These are phyloP conservation scores for Lasioglossum villosulum DNA, from an alignment of 2,888 invertebrate genomes.

Conservation along the genomic window DNA sequence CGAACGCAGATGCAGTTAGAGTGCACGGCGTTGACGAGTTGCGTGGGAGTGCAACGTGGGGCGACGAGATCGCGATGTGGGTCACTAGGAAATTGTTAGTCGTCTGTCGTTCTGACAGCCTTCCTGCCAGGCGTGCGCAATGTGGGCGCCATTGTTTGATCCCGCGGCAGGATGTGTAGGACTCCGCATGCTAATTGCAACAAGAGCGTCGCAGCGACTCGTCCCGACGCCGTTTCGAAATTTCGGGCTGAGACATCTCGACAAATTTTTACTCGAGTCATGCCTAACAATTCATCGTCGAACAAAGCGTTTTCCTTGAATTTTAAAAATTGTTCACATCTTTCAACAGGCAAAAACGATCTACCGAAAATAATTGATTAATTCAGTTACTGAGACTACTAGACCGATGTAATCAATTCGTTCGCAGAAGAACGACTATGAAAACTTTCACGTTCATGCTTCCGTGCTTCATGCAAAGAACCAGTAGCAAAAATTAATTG, in stretches of 20 bases:
- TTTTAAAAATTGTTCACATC: too few relatives aligned
- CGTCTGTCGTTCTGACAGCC: slow-evolving; percentile 74
- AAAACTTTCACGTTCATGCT: neutral
- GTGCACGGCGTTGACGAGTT: slow-evolving; percentile 37
- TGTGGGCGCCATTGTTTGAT: slow-evolving; percentile 68
- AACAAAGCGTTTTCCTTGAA: too few relatives aligned
- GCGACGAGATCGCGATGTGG: slow-evolving; percentile 73
- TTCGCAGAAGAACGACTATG: neutral
- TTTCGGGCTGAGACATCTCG: neutral
- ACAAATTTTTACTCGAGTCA: neutral
- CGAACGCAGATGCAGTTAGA: slow-evolving; percentile 38
- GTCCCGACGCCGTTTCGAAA: neutral
- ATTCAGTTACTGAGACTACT: neutral
- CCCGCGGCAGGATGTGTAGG: slow-evolving; percentile 45
- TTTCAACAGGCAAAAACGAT: neutral
- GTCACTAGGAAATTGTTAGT: slow-evolving; percentile 82
- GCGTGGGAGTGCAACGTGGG: slow-evolving; percentile 68
- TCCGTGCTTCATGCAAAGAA: neutral
- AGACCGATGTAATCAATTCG: neutral
- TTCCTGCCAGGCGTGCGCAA: slow-evolving; percentile 62
- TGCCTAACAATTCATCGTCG: too few relatives aligned
- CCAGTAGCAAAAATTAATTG: neutral
- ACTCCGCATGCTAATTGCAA: slow-evolving; percentile 34
- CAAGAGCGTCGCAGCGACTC: slow-evolving; percentile 26
- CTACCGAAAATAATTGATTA: neutral